Evolutionary conservation across 2,888 invertebrate species (phyloP).

Genomic region (Biston betularia): DNA sequence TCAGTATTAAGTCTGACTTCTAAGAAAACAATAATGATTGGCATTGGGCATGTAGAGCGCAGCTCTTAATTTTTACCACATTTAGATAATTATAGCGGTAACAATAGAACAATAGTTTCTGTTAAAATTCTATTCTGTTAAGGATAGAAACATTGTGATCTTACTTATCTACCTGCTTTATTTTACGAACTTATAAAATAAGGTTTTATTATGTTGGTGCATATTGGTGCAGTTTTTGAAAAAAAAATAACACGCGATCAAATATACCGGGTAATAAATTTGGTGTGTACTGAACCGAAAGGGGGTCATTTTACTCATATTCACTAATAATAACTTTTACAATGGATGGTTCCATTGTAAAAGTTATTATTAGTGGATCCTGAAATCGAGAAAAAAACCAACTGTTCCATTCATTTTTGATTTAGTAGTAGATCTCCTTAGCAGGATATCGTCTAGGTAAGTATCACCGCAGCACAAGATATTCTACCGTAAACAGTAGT

Average conservation of each 20-base stretch:
- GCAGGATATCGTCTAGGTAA: too few species aligned
- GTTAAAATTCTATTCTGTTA: slow-evolving; percentile 36
- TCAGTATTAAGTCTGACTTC: slow-evolving; percentile 17
- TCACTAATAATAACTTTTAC: too few species aligned
- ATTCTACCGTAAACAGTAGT: too few species aligned
- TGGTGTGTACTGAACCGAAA: too few species aligned
- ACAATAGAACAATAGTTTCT: slow-evolving; percentile 45
- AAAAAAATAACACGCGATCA: neutral
- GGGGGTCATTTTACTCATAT: too few species aligned
- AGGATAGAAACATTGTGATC: slow-evolving; percentile 29
- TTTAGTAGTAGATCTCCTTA: too few species aligned
- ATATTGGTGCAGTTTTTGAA: neutral
- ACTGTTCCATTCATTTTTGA: too few species aligned
- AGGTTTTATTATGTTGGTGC: neutral
- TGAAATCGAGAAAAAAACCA: too few species aligned
- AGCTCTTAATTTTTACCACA: slow-evolving; percentile 41
- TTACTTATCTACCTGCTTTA: slow-evolving; percentile 17
- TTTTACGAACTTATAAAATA: slow-evolving; percentile 15
- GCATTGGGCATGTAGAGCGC: slow-evolving; percentile 37
- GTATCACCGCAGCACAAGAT: too few species aligned
- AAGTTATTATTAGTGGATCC: too few species aligned
- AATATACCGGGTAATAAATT: too few species aligned
- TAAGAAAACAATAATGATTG: slow-evolving; percentile 30
- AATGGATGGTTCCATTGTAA: too few species aligned
- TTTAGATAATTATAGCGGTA: slow-evolving; percentile 40